These are phyloP conservation scores for Amiota mariae DNA, from an alignment of 2,888 invertebrate species.

Conservation along the genomic window DNA sequence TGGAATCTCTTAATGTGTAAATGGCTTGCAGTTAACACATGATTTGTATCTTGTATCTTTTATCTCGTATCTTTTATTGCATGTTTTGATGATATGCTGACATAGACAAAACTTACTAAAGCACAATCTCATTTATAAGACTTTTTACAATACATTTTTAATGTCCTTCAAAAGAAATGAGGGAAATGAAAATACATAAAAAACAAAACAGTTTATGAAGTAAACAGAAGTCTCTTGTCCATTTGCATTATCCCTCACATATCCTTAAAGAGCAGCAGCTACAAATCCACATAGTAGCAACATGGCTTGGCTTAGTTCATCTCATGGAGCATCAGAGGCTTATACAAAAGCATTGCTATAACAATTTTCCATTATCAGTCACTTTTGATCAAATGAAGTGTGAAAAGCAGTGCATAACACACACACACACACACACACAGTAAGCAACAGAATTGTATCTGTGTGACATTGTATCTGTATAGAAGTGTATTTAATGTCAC, in stretches of 20 bases:
- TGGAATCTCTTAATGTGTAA: slow-evolving; percentile 34
- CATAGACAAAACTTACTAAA: background rate
- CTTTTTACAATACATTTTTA: slow-evolving; percentile 18
- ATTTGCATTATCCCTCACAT: background rate
- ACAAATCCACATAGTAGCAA: no score
- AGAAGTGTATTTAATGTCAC: slow-evolving; percentile 60
- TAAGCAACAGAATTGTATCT: slow-evolving; percentile 33
- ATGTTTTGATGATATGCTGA: background rate
- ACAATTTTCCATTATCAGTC: slow-evolving; percentile 60
- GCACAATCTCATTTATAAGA: background rate
- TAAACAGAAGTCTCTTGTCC: no score
- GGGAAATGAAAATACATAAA: background rate
- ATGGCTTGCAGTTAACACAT: slow-evolving; percentile 58
- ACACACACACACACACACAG: slow-evolving; percentile 19
- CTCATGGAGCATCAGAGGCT: slow-evolving; percentile 3
- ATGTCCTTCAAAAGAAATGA: background rate
- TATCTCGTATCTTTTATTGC: background rate
- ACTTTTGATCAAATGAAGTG: slow-evolving; percentile 68
- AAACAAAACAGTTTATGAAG: no score
- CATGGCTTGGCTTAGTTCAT: background rate
- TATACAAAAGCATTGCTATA: slow-evolving; percentile 21
- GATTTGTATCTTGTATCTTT: slow-evolving; percentile 44
- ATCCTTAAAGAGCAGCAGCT: background rate
- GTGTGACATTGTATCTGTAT: background rate
- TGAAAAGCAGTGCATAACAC: slow-evolving; percentile 44